These are phyloP conservation scores for Lota lota DNA, from an alignment of 2,113 vertebrate species.

Conservation along the genomic window DNA sequence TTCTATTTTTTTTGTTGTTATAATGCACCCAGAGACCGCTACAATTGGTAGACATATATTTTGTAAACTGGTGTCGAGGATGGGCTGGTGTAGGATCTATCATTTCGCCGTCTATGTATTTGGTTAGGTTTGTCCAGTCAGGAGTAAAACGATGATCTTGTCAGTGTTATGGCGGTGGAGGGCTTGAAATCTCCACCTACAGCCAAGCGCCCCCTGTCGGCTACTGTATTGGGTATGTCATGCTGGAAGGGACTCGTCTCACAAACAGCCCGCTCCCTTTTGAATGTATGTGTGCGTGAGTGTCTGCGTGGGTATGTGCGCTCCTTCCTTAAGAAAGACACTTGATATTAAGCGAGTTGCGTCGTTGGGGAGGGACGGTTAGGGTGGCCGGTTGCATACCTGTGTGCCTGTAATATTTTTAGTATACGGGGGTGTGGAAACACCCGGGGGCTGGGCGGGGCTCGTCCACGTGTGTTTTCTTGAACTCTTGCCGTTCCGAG, in stretches of 20 bases:
- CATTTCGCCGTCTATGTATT: slow-evolving; percentile 49
- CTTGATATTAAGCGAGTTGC: slow-evolving; percentile 58
- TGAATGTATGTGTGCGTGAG: slow-evolving; percentile 54
- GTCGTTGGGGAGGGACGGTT: slow-evolving; percentile 47
- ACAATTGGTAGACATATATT: slow-evolving; percentile 91
- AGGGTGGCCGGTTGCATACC: slow-evolving; percentile 49
- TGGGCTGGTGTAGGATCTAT: slow-evolving; percentile 56
- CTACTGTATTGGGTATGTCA: slow-evolving; percentile 39
- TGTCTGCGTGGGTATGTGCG: slow-evolving; percentile 38
- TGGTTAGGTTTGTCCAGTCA: slow-evolving; percentile 41
- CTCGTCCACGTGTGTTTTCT: slow-evolving; percentile 69
- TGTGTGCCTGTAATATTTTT: slow-evolving; percentile 67
- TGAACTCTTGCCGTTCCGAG: slow-evolving; percentile 74
- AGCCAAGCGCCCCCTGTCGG: slow-evolving; percentile 29
- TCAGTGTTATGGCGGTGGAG: slow-evolving; percentile 61
- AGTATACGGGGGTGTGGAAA: slow-evolving; percentile 50
- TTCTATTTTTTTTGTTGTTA: slow-evolving; percentile 67
- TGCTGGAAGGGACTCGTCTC: slow-evolving; percentile 50
- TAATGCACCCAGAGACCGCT: slow-evolving; percentile 80
- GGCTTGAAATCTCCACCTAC: slow-evolving; percentile 30
- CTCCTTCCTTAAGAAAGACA: slow-evolving; percentile 65
- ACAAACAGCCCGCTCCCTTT: slow-evolving; percentile 58
- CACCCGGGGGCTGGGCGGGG: slow-evolving; percentile 54
- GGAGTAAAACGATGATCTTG: slow-evolving; percentile 40
- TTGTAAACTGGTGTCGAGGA: slow-evolving; percentile 79